Percentiles rank a stretch among this genome's conserved stretches.
These are phyloP conservation scores for Cyprichromis sp. DNA, from an alignment of 2,113 vertebrate genomes.

Conservation along the genomic window DNA sequence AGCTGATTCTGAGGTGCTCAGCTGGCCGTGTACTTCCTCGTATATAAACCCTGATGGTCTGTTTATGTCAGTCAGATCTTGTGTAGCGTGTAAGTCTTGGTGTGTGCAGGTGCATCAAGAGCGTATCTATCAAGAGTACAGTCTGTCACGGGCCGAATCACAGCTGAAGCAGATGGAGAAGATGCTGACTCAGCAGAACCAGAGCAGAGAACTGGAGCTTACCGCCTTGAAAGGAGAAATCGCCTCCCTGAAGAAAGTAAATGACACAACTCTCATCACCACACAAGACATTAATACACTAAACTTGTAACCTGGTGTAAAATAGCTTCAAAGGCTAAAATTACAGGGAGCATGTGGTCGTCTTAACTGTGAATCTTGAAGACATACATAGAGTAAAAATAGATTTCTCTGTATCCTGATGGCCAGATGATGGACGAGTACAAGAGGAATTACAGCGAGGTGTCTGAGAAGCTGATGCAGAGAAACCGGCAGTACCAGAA, in stretches of 20 bases:
- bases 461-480: constrained; percentile 85
- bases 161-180: constrained; percentile 85
- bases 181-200: constrained; percentile 80
- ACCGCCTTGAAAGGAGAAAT: constrained; percentile 79
- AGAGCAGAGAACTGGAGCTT: constrained; percentile 81
- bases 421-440: constrained; percentile 81
- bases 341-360: accelerated
- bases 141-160: constrained; percentile 74
- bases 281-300: neutral
- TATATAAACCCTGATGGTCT: neutral
- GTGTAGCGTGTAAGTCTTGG: neutral
- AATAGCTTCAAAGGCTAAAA: neutral
- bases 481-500: constrained; percentile 86
- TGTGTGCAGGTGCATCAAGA: constrained; percentile 81
- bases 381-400: neutral
- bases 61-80: neutral
- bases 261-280: neutral
- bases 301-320: neutral
- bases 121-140: constrained; percentile 82
- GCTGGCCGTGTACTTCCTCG: accelerated
- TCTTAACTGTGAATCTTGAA: neutral
- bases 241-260: constrained; percentile 79
- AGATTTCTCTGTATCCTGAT: neutral
- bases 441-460: constrained; percentile 84
- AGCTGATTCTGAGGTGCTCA: neutral